Evolutionary conservation across 2,113 vertebrate genomes (phyloP), one percentile per base, ranked within the genome.

Genomic region (Thomomys bottae): DNA sequence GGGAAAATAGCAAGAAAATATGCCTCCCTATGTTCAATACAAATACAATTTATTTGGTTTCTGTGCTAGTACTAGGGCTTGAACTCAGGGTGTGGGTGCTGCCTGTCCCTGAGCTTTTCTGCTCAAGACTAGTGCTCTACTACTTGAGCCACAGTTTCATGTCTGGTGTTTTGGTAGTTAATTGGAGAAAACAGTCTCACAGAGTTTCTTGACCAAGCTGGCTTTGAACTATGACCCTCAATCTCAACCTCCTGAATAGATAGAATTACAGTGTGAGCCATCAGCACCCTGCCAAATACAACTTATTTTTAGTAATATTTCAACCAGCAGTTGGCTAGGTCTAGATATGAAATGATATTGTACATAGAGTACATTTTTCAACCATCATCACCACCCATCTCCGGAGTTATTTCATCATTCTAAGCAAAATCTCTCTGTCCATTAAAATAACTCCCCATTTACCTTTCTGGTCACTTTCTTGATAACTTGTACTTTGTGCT

Each of bases 321-420:
- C n/a, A 70, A 84, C 32, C 66, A 84, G 15, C 66, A 70, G 8
- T 28, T 84, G n/a, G 32, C 30, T 15, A 23, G 34, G 57, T 38
- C 24, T 26, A 24, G 66, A 70, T 30, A 30, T 14, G 45, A 5
- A 84, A 38, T 10, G 42, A 84, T n/a, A n/a, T 24, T 70, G 5
- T 67, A 94, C 32, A 90, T 59, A 70, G 64, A 93, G 90, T 88
- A 90, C 40, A n/a, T 3, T 45, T 5, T 71, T 64, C 66, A 73
- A 45, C 20, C 30, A 83, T 61, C 57, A 85, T 49, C 24, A 89
- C n/a, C 21, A 87, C 32, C 73, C 36, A 49, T 8, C 24, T 42
- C 76, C 57, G 67, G 57, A 75, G 68, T 36, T 49, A 61, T 59
- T 34, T 63, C 87, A 84, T 32, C 59, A 81, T 49, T 63, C 59